A percentile compares a stretch with the other conserved stretches of the same genome.
Evolutionary conservation across 1,140 invertebrate species (phyloP).

Genomic region (Archivesica marissinica): DNA sequence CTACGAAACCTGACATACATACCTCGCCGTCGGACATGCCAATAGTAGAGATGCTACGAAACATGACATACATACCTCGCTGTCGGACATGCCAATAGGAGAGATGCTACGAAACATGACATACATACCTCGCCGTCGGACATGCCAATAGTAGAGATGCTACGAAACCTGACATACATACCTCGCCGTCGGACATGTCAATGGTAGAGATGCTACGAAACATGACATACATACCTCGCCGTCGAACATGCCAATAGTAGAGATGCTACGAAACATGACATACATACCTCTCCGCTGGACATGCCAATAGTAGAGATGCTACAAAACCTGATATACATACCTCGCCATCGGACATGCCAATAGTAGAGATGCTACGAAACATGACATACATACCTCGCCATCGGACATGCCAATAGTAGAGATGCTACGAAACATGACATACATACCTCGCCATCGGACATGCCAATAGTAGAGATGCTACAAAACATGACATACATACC

Average conservation of each 20-base stretch:
- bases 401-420: slow-evolving; percentile 82
- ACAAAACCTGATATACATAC: no score
- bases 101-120: no score
- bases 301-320: slow-evolving; percentile 82
- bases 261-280: no score
- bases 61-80: slow-evolving; percentile 82
- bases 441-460: slow-evolving; percentile 82
- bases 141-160: slow-evolving; percentile 81
- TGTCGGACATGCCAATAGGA: slow-evolving; percentile 81
- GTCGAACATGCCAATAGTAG: slow-evolving; percentile 81
- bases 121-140: slow-evolving; percentile 82
- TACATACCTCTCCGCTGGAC: slow-evolving; percentile 82
- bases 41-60: slow-evolving; percentile 83
- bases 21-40: slow-evolving; percentile 82
- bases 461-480: slow-evolving; percentile 82
- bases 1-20: no score
- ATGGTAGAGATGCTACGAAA: no score
- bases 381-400: slow-evolving; percentile 82
- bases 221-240: slow-evolving; percentile 82
- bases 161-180: no score
- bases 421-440: no score
- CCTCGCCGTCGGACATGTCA: slow-evolving; percentile 81
- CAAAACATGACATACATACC: no score
- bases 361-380: no score
- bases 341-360: slow-evolving; percentile 82